Evolutionary conservation across 2,113 vertebrate species (phyloP).

Genomic region (Mellivora capensis): DNA sequence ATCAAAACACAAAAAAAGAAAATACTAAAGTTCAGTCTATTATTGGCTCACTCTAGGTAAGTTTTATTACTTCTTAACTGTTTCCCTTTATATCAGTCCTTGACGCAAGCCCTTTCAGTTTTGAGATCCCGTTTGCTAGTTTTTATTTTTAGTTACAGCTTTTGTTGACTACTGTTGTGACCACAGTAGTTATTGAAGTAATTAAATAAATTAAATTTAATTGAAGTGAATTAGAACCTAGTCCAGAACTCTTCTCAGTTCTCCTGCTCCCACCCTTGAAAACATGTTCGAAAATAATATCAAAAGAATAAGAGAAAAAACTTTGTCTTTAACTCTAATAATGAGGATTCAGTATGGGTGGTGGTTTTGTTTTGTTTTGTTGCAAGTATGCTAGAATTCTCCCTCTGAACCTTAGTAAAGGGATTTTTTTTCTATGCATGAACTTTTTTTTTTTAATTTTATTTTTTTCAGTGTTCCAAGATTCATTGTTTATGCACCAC

Average conservation of each 20-base stretch:
- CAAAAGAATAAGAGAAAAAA: not conserved
- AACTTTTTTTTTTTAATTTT: no score
- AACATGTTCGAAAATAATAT: not conserved
- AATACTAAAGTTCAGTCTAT: not conserved
- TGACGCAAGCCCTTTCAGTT: not conserved
- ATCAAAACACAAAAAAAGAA: not conserved
- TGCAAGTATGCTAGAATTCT: not conserved
- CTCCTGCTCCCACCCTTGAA: not conserved
- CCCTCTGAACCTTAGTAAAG: not conserved
- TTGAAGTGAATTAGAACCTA: not conserved
- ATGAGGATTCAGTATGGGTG: not conserved
- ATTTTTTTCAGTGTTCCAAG: no score
- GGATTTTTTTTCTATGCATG: not conserved
- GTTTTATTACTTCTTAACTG: not conserved
- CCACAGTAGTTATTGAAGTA: not conserved
- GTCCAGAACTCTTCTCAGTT: not conserved
- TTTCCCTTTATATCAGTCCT: not conserved
- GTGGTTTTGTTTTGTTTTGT: not conserved
- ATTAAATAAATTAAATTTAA: not conserved
- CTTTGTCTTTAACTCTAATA: not conserved
- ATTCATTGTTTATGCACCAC: no score
- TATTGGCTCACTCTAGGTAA: not conserved
- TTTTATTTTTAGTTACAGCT: not conserved
- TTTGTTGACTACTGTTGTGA: not conserved
- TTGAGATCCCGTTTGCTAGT: not conserved